Evolutionary conservation across 2,797 vertebrate species (phyloP).

Genomic region (Coilia nasus): DNA sequence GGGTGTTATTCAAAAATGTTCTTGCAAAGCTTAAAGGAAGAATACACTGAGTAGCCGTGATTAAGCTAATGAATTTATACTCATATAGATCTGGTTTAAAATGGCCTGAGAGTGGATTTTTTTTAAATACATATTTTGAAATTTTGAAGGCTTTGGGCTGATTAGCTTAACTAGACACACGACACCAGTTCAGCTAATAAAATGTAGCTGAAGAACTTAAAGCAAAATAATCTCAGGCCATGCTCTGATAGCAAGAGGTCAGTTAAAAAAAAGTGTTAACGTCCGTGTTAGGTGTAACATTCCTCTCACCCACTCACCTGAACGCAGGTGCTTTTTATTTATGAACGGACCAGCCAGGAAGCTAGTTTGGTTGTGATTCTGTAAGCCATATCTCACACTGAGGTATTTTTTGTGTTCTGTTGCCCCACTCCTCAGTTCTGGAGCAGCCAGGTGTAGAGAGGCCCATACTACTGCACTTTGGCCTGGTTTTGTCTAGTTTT

Average conservation of each 20-base stretch:
- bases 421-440: not conserved
- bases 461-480: not conserved
- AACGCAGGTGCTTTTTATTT: not conserved
- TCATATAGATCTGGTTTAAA: not conserved
- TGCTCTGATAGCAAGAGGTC: not conserved
- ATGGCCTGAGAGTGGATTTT: not conserved
- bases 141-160: not conserved
- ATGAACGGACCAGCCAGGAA: constrained; percentile 4
- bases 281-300: not conserved
- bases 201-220: not conserved
- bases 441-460: not conserved
- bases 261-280: not conserved
- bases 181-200: not conserved
- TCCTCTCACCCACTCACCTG: not conserved
- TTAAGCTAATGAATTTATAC: not conserved
- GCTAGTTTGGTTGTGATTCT: constrained; percentile 5
- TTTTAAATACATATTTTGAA: not conserved
- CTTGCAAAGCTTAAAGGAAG: not conserved
- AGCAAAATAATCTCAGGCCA: not conserved
- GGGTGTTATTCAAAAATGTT: not conserved
- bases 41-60: not conserved
- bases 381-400: not conserved
- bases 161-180: not conserved
- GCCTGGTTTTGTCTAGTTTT: not conserved
- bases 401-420: not conserved